phyloP scores from a whole-genome alignment of 2,797 vertebrate genomes.

The Cyclopterus lumpus region DNA sequence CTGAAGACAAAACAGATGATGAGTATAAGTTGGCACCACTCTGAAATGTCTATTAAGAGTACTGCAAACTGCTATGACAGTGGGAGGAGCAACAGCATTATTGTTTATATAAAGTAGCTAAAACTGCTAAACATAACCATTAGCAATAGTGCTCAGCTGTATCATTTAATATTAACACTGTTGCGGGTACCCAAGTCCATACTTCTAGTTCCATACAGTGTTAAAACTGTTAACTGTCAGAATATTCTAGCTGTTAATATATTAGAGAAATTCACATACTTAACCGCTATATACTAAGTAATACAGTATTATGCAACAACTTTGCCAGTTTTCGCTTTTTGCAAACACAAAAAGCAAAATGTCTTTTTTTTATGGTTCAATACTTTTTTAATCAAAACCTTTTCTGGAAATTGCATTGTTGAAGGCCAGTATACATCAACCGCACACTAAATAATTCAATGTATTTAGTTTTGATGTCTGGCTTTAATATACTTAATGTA shows the following conservation, averaged over 20 bases:
- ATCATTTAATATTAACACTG: background rate
- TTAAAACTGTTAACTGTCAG: background rate
- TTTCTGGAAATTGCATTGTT: background rate
- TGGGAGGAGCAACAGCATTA: background rate
- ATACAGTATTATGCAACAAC: background rate
- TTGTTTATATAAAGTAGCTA: background rate
- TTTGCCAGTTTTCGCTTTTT: background rate
- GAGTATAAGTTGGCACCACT: constrained; percentile 5
- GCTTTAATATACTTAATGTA: background rate
- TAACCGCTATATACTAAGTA: background rate
- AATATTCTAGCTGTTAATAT: background rate
- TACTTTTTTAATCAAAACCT: background rate
- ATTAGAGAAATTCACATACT: background rate
- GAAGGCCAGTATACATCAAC: background rate
- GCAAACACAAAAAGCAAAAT: background rate
- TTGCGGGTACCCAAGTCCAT: background rate
- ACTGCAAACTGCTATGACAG: background rate
- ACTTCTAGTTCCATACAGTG: background rate
- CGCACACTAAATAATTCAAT: background rate
- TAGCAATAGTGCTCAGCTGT: background rate
- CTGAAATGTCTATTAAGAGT: constrained; percentile 2
- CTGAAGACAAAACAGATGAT: background rate
- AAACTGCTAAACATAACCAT: background rate
- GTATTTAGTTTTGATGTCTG: background rate
- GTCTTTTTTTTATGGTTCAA: background rate